Base-by-base conservation (phyloP, 2,888 invertebrate genomes). In the Linyphia triangularis region DNA sequence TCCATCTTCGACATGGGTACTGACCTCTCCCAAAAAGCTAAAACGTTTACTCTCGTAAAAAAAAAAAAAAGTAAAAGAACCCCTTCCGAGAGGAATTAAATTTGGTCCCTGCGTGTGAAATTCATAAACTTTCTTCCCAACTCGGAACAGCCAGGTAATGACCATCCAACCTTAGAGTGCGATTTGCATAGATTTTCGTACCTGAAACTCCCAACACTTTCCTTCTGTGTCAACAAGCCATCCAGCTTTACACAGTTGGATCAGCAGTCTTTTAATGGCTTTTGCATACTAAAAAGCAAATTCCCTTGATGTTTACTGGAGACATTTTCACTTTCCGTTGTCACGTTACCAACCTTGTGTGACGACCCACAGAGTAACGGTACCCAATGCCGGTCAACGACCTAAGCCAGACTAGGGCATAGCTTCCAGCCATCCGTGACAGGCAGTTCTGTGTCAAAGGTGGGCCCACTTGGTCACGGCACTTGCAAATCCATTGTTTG, bases 301-400 rank as follows among this genome's bases (percentile, higher is more conserved):
- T 51, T 51, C n/a, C n/a, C n/a, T 51, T 9, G 16, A 5, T 51
- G 51, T 51, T 51, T 51, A 51, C 13, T 16, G 51, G 65, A 63
- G 16, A 16, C 9, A 79, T 86, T 86, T 78, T 86, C 85, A 86
- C 79, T 86, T 86, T 86, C 79, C 43, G 79, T 33, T 70, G 79
- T 79, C 85, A 78, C 85, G 85, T 63, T 33, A 65, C 37, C 77
- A 83, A 69, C 75, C 75, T 84, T 84, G 67, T 84, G 84, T 78
- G 77, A 78, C 70, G 61, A 30, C 72, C 51, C 65, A 43, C 33
- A 24, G 51, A 30, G 72, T 19, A 79, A 70, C 72, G 73, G 85
- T 69, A 72, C 78, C 79, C 85, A 79, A 86, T 86, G 72, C n/a
- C 79, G 79, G 79, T 79, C 85, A 79, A 30, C 57, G 85, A 79